A percentile compares a stretch with the other conserved stretches of the same genome.
Conservation (phyloP, 2,113 vertebrate species). For the Seriola dumerili region DNA sequence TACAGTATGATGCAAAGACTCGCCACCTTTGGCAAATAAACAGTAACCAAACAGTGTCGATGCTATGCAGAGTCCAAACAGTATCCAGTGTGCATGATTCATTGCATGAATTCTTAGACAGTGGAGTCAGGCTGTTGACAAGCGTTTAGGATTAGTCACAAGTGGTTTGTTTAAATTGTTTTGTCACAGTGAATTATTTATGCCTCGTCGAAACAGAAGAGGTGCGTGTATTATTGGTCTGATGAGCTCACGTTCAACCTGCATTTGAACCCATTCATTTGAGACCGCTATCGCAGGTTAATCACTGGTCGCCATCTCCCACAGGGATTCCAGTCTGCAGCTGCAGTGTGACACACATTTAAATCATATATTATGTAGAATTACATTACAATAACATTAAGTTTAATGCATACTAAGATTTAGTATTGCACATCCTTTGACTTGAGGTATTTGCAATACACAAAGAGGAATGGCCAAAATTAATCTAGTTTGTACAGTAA, state of each 20-base stretch:
- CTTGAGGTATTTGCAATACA: not conserved
- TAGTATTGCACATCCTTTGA: not conserved
- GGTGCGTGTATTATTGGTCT: not conserved
- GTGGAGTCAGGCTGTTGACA: not conserved
- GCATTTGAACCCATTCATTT: not conserved
- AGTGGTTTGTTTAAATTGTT: not conserved
- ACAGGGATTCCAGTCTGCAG: not conserved
- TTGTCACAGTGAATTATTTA: not conserved
- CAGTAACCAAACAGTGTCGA: conserved; percentile 2
- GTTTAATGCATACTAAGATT: not conserved
- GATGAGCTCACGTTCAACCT: not conserved
- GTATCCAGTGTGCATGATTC: not conserved
- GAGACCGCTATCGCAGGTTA: not conserved
- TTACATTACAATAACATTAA: not conserved
- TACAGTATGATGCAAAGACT: conserved; percentile 24
- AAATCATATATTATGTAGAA: not conserved
- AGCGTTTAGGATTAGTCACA: not conserved
- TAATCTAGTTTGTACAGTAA: not conserved
- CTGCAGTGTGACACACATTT: not conserved
- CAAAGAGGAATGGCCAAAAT: not conserved
- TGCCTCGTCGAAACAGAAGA: not conserved
- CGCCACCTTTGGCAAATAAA: conserved; percentile 16
- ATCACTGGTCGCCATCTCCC: not conserved
- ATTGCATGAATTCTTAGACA: not conserved
- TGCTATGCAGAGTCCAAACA: not conserved